phyloP scores from a whole-genome alignment of 92 coral and sea anemone species.

The Actinostola sp. region DNA sequence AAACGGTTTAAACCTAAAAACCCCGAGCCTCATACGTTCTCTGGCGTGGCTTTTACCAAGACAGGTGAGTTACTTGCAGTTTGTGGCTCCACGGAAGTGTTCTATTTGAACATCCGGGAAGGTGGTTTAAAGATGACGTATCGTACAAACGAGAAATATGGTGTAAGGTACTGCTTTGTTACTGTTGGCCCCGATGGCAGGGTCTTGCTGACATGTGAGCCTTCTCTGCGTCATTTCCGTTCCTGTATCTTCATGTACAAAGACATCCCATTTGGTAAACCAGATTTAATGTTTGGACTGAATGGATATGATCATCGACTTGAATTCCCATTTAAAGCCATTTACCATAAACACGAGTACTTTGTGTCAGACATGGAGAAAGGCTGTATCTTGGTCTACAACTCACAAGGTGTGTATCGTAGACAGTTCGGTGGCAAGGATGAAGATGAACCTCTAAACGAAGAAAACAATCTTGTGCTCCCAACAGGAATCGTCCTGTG shows the following conservation, averaged over 20 bases:
- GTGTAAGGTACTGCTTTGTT: constrained; percentile 79
- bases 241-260: constrained; percentile 82
- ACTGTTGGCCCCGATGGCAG: constrained; percentile 66
- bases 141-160: constrained; percentile 68
- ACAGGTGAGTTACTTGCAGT: constrained; percentile 67
- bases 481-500: constrained; percentile 78
- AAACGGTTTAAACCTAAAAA: constrained; percentile 62
- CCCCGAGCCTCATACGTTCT: constrained; percentile 69
- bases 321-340: constrained; percentile 83
- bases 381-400: constrained; percentile 82
- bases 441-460: constrained; percentile 35
- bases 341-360: constrained; percentile 66
- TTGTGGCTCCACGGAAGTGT: constrained; percentile 76
- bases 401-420: constrained; percentile 57
- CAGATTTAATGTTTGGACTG: constrained; percentile 78
- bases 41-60: constrained; percentile 79
- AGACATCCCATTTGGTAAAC: constrained; percentile 82
- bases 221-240: constrained; percentile 67
- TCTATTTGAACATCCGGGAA: constrained; percentile 61
- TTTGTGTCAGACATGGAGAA: constrained; percentile 90
- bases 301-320: constrained; percentile 59
- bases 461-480: constrained; percentile 68
- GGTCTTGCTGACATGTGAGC: constrained; percentile 81
- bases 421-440: constrained; percentile 77
- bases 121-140: constrained; percentile 82